Evolutionary conservation across 2,113 vertebrate species (phyloP).

Genomic region (Dicentrarchus labrax): DNA sequence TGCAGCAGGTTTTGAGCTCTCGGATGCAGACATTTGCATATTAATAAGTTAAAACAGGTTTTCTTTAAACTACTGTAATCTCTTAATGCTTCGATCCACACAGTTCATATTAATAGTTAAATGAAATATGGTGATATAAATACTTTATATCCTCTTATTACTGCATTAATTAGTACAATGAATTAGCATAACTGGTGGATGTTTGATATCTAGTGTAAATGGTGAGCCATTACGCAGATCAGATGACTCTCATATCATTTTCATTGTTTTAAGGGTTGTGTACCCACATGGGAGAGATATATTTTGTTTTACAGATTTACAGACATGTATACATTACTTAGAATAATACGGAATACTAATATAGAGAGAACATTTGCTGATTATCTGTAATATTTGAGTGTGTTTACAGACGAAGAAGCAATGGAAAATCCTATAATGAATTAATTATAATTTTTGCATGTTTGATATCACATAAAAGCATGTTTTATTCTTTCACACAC

Average conservation of each 20-base stretch:
- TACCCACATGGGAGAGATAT: not conserved
- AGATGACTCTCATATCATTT: not conserved
- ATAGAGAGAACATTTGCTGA: not conserved
- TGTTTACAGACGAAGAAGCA: not conserved
- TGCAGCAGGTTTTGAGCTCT: slow-evolving; percentile 37
- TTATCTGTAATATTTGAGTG: not conserved
- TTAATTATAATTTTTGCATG: not conserved
- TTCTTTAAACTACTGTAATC: slow-evolving; percentile 12
- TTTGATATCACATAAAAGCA: not conserved
- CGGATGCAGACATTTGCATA: slow-evolving; percentile 55
- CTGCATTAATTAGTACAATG: no score
- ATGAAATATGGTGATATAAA: not conserved
- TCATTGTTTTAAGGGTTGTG: not conserved
- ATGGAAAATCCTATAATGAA: not conserved
- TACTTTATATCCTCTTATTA: not conserved
- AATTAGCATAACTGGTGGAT: no score
- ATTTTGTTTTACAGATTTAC: not conserved
- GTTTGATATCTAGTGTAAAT: not conserved
- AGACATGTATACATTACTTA: not conserved
- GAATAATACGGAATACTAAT: not conserved
- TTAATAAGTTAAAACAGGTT: slow-evolving; percentile 28
- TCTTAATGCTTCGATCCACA: not conserved
- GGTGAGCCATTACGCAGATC: not conserved
- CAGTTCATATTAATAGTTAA: not conserved
- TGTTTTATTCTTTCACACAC: no score